Conservation (phyloP, 2,888 invertebrate genomes). For the Caenorhabditis sp. region DNA sequence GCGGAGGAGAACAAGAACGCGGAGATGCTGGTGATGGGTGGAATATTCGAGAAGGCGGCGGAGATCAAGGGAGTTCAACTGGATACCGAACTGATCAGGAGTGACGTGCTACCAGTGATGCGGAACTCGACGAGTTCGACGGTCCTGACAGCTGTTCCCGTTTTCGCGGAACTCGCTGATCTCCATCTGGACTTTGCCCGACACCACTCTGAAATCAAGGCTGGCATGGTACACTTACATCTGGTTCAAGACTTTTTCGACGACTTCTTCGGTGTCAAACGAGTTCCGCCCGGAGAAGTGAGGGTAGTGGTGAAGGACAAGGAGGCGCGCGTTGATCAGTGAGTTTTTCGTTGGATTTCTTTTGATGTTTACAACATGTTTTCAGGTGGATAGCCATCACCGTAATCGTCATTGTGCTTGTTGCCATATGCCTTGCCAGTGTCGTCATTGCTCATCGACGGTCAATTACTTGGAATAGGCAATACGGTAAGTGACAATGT, state of each 20-base stretch:
- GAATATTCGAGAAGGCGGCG: constrained; percentile 6
- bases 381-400: no score
- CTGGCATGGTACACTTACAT: not conserved
- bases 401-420: no score
- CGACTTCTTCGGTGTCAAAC: constrained; percentile 22
- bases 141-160: not conserved
- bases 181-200: constrained; percentile 23
- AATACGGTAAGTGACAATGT: no score
- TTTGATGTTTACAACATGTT: no score
- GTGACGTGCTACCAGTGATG: not conserved
- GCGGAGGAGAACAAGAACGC: constrained; percentile 8
- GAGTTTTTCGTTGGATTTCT: no score
- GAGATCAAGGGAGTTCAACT: constrained; percentile 13
- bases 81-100: not conserved
- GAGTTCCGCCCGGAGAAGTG: not conserved
- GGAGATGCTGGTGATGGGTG: constrained; percentile 14
- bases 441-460: no score
- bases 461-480: no score
- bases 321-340: not conserved
- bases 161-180: not conserved
- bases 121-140: not conserved
- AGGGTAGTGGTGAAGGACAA: not conserved
- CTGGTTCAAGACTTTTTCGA: constrained; percentile 20
- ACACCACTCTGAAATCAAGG: constrained; percentile 5
- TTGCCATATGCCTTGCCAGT: no score